phyloP scores from a whole-genome alignment of 2,113 vertebrate genomes.

The Oncorhynchus kisutch region DNA sequence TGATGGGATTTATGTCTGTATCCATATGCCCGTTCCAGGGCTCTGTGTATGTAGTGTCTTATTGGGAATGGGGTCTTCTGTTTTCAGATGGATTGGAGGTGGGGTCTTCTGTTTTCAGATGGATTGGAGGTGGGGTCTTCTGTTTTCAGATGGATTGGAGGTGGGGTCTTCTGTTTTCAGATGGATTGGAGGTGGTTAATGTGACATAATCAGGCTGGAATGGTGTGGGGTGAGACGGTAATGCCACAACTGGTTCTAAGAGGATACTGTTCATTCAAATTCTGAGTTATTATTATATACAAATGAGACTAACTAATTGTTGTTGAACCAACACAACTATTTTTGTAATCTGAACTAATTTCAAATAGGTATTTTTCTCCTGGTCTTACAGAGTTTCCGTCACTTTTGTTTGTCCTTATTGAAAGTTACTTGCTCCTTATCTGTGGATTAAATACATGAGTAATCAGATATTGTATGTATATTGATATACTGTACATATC shows the following conservation, averaged over 20 bases:
- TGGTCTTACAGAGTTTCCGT: background rate
- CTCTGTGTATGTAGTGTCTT: background rate
- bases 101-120: too few species aligned
- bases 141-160: too few species aligned
- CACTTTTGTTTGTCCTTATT: background rate
- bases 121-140: too few species aligned
- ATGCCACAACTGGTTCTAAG: background rate
- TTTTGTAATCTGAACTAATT: slow-evolving; percentile 4
- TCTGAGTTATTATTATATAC: background rate
- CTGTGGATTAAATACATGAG: slow-evolving; percentile 3
- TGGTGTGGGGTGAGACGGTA: too few species aligned
- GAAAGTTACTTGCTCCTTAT: slow-evolving; percentile 5
- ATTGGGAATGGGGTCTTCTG: too few species aligned
- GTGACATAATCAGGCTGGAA: too few species aligned
- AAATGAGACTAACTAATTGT: background rate
- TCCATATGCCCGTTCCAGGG: background rate
- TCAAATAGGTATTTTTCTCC: slow-evolving; percentile 6
- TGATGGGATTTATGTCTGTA: too few species aligned
- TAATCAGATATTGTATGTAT: slow-evolving; percentile 31
- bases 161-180: too few species aligned
- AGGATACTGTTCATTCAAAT: background rate
- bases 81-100: background rate
- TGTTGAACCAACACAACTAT: background rate
- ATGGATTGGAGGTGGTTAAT: too few species aligned
- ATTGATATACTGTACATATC: slow-evolving; percentile 30